Conservation (phyloP, 2,113 vertebrate species). For the Pholis gunnellus region DNA sequence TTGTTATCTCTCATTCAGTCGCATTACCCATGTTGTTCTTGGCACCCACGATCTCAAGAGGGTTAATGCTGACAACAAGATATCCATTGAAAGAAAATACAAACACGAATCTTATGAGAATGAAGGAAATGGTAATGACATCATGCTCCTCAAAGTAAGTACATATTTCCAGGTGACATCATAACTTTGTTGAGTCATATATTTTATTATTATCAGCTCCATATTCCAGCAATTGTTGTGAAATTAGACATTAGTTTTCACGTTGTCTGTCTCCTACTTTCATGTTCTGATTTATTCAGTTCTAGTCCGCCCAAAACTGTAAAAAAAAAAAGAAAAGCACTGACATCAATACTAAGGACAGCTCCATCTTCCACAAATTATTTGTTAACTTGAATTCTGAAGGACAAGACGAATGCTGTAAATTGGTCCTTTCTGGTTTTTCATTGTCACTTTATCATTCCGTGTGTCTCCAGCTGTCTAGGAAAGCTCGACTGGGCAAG, state of each 20-base stretch:
- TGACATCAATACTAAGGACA: too few relatives aligned
- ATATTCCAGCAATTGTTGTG: neutral
- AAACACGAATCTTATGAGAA: neutral
- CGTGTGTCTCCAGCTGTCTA: constrained; percentile 28
- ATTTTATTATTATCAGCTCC: neutral
- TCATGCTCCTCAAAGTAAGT: constrained; percentile 79
- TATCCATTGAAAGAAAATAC: too few relatives aligned
- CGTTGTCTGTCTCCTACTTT: neutral
- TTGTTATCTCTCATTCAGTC: neutral
- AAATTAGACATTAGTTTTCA: neutral
- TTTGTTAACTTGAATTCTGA: too few relatives aligned
- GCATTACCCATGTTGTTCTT: constrained; percentile 49
- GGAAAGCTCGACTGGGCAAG: neutral
- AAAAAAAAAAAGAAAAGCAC: too few relatives aligned
- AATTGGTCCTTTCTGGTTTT: too few relatives aligned
- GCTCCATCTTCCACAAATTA: too few relatives aligned
- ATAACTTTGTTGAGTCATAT: neutral
- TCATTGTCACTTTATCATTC: too few relatives aligned
- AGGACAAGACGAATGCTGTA: too few relatives aligned
- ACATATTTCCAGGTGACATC: neutral
- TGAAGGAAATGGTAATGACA: constrained; percentile 14
- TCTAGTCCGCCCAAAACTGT: too few relatives aligned
- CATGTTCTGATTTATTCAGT: too few relatives aligned
- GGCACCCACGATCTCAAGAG: constrained; percentile 61
- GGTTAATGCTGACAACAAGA: too few relatives aligned